These are phyloP conservation scores for Andrena cerasifolii DNA, from an alignment of 1,140 invertebrate species.

Conservation along the genomic window DNA sequence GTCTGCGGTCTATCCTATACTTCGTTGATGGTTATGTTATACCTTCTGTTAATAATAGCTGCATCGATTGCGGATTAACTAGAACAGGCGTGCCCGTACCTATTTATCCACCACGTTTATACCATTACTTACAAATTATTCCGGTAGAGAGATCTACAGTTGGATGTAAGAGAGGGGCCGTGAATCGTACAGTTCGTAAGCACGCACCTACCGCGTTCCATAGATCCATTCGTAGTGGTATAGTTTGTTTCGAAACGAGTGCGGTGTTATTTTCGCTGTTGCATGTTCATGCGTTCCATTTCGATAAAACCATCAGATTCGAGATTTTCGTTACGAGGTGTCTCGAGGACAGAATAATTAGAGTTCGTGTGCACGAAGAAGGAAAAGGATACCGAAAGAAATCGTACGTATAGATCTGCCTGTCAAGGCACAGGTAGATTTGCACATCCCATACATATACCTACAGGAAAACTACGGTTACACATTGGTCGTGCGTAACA, in stretches of 20 bases:
- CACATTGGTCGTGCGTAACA: neutral
- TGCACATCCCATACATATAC: constrained; percentile 6
- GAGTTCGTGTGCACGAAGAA: neutral
- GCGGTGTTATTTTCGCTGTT: constrained; percentile 14
- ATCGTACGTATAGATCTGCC: constrained; percentile 21
- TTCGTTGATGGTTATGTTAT: no score
- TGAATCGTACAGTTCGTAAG: constrained; percentile 3
- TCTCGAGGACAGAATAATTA: neutral
- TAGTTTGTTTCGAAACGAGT: constrained; percentile 43
- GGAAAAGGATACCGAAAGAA: neutral
- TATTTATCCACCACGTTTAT: no score
- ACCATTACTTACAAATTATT: neutral
- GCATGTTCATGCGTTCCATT: constrained; percentile 9
- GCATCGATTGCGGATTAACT: no score
- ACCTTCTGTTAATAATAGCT: no score
- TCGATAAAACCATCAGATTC: neutral
- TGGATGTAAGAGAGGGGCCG: constrained; percentile 15
- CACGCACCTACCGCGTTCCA: constrained; percentile 29
- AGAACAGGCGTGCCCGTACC: no score
- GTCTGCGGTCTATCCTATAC: no score
- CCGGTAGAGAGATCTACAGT: neutral
- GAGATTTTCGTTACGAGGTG: neutral
- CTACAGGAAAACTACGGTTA: neutral
- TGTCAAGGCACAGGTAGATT: constrained; percentile 44
- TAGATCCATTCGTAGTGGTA: constrained; percentile 39